Conservation (phyloP, 2,797 vertebrate genomes). For the Philypnodon macrostomus region DNA sequence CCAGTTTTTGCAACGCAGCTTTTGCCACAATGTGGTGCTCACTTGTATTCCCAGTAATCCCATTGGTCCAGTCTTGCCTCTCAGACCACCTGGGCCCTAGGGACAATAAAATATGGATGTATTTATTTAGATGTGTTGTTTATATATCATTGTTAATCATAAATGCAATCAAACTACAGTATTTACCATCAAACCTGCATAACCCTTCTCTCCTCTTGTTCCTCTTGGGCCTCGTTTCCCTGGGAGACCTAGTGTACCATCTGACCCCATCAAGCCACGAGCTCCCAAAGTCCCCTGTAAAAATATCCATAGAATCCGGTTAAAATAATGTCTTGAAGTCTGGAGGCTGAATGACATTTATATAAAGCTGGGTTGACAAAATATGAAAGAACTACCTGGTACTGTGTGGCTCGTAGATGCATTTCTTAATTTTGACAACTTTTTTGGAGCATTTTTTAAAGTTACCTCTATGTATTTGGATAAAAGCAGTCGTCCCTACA, state of each 20-base stretch:
- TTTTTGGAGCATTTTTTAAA: too few species aligned
- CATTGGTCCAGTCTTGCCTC: slow-evolving; percentile 56
- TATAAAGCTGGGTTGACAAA: too few species aligned
- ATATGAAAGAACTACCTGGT: too few species aligned
- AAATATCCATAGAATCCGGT: too few species aligned
- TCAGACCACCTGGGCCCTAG: slow-evolving; percentile 65
- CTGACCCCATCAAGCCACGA: slow-evolving; percentile 61
- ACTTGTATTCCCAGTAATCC: slow-evolving; percentile 66
- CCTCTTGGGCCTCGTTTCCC: slow-evolving; percentile 71
- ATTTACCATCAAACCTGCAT: slow-evolving; percentile 73
- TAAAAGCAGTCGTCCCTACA: too few species aligned
- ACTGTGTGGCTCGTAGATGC: too few species aligned
- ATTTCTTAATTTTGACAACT: too few species aligned
- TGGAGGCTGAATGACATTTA: too few species aligned
- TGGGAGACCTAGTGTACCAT: slow-evolving; percentile 60
- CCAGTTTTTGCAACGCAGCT: background rate
- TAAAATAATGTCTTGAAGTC: too few species aligned
- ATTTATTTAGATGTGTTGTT: background rate
- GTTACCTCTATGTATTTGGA: too few species aligned
- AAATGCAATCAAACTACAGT: background rate
- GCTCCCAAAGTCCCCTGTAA: slow-evolving; percentile 73
- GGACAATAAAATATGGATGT: background rate
- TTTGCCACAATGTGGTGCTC: background rate
- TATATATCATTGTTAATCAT: too few species aligned
- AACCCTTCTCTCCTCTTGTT: slow-evolving; percentile 78